These are phyloP conservation scores for Cryptosula pallasiana DNA, from an alignment of 2,888 invertebrate genomes.

Conservation along the genomic window DNA sequence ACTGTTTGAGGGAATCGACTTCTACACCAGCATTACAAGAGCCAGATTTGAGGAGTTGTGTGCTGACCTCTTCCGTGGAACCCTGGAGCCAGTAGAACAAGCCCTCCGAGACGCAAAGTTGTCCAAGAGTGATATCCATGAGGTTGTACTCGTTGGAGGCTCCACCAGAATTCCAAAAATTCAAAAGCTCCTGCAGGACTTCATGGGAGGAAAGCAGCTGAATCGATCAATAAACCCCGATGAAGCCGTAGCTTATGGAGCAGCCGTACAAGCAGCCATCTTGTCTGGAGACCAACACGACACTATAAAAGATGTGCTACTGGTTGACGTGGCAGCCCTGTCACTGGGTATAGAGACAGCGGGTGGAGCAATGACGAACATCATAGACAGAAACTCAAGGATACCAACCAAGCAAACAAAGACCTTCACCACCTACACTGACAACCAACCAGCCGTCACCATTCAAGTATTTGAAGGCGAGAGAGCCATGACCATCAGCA, in stretches of 20 bases:
- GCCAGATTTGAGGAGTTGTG: too few species aligned
- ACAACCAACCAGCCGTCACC: slow-evolving; percentile 25
- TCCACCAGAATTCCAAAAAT: slow-evolving; percentile 46
- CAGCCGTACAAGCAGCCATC: slow-evolving; percentile 50
- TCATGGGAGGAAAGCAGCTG: too few species aligned
- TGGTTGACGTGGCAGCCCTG: slow-evolving; percentile 67
- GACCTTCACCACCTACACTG: slow-evolving; percentile 16
- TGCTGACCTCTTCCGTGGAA: slow-evolving; percentile 56
- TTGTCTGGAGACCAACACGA: slow-evolving; percentile 64
- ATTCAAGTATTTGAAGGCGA: slow-evolving; percentile 90
- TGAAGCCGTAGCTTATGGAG: slow-evolving; percentile 76
- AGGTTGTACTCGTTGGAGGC: too few species aligned
- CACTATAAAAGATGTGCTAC: slow-evolving; percentile 66
- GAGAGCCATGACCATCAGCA: slow-evolving; percentile 90
- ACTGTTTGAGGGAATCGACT: too few species aligned
- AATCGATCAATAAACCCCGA: slow-evolving; percentile 96
- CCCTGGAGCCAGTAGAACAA: slow-evolving; percentile 72
- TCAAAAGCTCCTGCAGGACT: slow-evolving; percentile 43
- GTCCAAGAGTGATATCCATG: too few species aligned
- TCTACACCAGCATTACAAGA: too few species aligned
- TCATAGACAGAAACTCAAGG: slow-evolving; percentile 31
- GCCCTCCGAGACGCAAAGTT: slow-evolving; percentile 70
- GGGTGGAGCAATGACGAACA: slow-evolving; percentile 34
- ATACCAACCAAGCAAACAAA: slow-evolving; percentile 21
- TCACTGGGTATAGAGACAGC: too few species aligned